These are phyloP conservation scores for Amaurobius ferox DNA, from an alignment of 2,888 invertebrate genomes.

Conservation along the genomic window DNA sequence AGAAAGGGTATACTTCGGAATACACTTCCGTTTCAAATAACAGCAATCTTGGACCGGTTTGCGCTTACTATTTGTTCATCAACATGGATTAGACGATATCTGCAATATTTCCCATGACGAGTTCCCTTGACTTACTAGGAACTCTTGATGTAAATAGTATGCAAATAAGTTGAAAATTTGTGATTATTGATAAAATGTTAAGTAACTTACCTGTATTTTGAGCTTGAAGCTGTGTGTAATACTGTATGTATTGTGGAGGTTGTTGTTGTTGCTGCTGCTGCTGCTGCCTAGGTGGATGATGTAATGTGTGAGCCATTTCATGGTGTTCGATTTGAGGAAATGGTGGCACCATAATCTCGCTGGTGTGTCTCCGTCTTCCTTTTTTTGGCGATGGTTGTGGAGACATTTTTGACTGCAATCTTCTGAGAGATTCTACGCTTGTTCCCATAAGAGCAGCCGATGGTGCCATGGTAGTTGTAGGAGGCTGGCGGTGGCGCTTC, in stretches of 20 bases:
- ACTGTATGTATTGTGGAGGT: neutral
- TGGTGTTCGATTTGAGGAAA: conserved; percentile 79
- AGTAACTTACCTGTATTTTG: conserved; percentile 27
- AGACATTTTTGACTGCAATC: conserved; percentile 75
- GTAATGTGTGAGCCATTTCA: conserved; percentile 13
- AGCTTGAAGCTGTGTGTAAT: neutral
- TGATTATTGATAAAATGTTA: no score
- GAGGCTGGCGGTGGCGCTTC: neutral
- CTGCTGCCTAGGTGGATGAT: conserved; percentile 6
- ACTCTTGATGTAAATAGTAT: no score
- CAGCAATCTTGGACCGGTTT: no score
- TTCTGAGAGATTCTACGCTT: conserved; percentile 36
- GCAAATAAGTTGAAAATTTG: no score
- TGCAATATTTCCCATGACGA: no score
- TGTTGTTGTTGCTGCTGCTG: conserved; percentile 15
- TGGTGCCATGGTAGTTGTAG: conserved; percentile 54
- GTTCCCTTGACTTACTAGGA: no score
- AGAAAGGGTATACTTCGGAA: no score
- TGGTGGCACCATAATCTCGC: conserved; percentile 80
- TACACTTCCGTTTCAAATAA: no score
- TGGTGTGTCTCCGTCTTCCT: conserved; percentile 79
- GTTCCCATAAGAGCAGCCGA: conserved; percentile 30
- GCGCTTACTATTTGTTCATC: no score
- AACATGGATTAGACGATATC: no score
- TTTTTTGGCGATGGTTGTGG: conserved; percentile 77